Evolutionary conservation across 1,140 invertebrate species (phyloP).

Genomic region (Artemia franciscana): DNA sequence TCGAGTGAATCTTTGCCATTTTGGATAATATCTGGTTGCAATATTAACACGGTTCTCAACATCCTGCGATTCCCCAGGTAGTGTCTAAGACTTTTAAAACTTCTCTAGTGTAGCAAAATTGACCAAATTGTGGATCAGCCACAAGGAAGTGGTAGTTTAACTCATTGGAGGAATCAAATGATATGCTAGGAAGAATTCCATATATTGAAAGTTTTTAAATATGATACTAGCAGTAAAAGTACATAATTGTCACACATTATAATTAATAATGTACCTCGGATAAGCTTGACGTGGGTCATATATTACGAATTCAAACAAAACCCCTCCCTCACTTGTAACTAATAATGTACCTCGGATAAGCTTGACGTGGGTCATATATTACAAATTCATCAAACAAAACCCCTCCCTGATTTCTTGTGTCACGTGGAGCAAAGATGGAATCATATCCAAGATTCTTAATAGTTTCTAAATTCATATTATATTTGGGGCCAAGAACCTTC

Average conservation of each 20-base stretch:
- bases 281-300: too few relatives aligned
- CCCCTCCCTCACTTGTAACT: too few relatives aligned
- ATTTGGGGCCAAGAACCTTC: not conserved
- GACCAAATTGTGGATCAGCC: slow-evolving; percentile 1
- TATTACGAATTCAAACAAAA: too few relatives aligned
- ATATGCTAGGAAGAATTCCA: not conserved
- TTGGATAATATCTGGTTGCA: not conserved
- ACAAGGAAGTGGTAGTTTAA: not conserved
- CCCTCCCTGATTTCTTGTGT: slow-evolving; percentile 2
- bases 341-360: slow-evolving; percentile 2
- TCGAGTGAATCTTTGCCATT: not conserved
- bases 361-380: slow-evolving; percentile 2
- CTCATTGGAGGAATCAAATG: not conserved
- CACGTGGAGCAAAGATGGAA: slow-evolving; percentile 2
- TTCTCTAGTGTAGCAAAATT: not conserved
- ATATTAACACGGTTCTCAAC: not conserved
- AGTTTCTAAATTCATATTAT: slow-evolving; percentile 3
- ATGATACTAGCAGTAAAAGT: not conserved
- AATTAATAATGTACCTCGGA: too few relatives aligned
- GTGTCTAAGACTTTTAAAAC: not conserved
- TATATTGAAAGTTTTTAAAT: not conserved
- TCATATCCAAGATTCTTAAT: not conserved
- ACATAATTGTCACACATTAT: not conserved
- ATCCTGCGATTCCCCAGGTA: not conserved
- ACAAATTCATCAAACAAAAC: slow-evolving; percentile 8